phyloP scores from a whole-genome alignment of 2,888 invertebrate species.

The Diaperis boleti region DNA sequence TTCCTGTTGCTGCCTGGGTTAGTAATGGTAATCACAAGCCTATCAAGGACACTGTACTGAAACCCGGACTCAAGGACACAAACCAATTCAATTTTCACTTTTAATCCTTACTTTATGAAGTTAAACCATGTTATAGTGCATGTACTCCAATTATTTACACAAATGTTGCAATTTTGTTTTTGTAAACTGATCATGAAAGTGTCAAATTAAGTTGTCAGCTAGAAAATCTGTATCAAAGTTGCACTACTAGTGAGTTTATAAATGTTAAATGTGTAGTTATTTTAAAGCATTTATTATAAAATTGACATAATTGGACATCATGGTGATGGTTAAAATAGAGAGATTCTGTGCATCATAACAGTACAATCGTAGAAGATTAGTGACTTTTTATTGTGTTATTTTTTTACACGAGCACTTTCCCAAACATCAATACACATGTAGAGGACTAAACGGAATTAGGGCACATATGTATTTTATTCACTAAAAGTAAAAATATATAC shows the following conservation, averaged over 20 bases:
- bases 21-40: constrained; percentile 45
- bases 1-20: constrained; percentile 48
- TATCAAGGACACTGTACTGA: constrained; percentile 46
- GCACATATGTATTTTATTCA: constrained; percentile 42
- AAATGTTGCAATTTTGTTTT: constrained; percentile 20
- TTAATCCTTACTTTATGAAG: constrained; percentile 15
- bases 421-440: constrained; percentile 31
- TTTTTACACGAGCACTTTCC: constrained; percentile 40
- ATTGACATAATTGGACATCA: constrained; percentile 4
- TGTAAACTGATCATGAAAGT: constrained; percentile 37
- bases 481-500: constrained; percentile 27
- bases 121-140: constrained; percentile 32
- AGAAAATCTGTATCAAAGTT: constrained; percentile 18
- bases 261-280: constrained; percentile 34
- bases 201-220: constrained; percentile 42
- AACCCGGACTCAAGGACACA: constrained; percentile 14
- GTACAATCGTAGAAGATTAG: constrained; percentile 44
- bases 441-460: constrained; percentile 36
- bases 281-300: constrained; percentile 22
- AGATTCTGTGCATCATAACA: constrained; percentile 49
- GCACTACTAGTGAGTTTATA: constrained; percentile 32
- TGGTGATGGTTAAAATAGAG: constrained; percentile 28
- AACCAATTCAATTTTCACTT: constrained; percentile 37
- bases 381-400: constrained; percentile 35
- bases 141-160: constrained; percentile 27